Percentiles rank a stretch among this genome's conserved stretches.
Conservation (phyloP, 2,113 vertebrate genomes). For the Anseranas semipalmata region DNA sequence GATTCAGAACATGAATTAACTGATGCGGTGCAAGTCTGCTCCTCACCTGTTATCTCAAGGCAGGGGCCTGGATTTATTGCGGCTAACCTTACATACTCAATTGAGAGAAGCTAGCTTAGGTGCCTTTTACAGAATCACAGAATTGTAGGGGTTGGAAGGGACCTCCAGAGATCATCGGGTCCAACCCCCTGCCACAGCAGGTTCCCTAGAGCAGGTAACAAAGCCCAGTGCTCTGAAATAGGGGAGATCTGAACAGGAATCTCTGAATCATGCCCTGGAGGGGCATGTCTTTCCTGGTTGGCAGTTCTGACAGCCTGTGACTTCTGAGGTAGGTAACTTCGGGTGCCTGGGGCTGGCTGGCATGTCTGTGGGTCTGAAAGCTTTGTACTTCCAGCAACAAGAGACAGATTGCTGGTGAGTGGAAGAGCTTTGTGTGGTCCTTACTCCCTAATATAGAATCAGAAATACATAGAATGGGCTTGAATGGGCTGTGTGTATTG, state of each 20-base stretch:
- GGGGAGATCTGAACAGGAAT: not conserved
- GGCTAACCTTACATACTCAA: not conserved
- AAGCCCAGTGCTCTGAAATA: not conserved
- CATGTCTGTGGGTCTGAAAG: not conserved
- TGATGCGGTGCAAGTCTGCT: not conserved
- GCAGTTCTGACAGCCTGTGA: not conserved
- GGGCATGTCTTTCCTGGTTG: not conserved
- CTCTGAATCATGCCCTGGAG: not conserved
- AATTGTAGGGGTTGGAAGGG: too few relatives aligned
- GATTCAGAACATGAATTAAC: not conserved
- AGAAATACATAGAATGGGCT: accelerated
- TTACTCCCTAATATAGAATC: not conserved
- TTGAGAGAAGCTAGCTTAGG: not conserved
- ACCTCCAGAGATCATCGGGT: too few relatives aligned
- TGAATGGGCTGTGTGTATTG: not conserved
- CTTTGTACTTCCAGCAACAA: not conserved
- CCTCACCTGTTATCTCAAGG: not conserved
- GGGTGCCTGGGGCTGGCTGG: not conserved
- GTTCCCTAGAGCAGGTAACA: too few relatives aligned
- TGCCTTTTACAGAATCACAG: not conserved
- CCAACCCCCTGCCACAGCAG: too few relatives aligned
- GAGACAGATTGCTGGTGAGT: not conserved
- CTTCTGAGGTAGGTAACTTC: not conserved
- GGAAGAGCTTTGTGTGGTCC: not conserved
- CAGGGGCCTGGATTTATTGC: not conserved